Conservation (phyloP, 1,140 invertebrate species). For the Piezodorus guildinii region DNA sequence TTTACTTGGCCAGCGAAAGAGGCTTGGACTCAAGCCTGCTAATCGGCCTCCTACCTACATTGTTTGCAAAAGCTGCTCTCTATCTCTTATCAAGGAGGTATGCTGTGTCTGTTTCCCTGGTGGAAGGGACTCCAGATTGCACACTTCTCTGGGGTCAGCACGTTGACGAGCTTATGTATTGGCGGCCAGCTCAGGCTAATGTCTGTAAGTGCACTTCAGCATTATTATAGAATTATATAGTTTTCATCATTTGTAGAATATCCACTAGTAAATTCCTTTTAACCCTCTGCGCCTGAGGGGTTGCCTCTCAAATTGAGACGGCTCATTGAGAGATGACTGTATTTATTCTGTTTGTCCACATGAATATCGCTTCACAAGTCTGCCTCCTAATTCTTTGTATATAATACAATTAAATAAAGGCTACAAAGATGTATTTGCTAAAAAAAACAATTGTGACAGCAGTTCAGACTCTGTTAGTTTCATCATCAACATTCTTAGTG, state of each 20-base stretch:
- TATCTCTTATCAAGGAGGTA: slow-evolving; percentile 59
- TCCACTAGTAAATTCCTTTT: neutral
- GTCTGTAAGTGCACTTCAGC: slow-evolving; percentile 46
- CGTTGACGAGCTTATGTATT: slow-evolving; percentile 55
- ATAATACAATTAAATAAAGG: no score
- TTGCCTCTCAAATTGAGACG: no score
- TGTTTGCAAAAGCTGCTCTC: slow-evolving; percentile 51
- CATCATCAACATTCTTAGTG: no score
- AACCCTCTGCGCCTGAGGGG: no score
- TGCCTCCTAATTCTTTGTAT: no score
- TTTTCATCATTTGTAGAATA: neutral
- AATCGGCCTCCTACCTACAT: slow-evolving; percentile 51
- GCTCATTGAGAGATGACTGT: no score
- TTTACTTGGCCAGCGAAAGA: slow-evolving; percentile 53
- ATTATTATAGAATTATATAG: neutral
- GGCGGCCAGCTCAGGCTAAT: slow-evolving; percentile 67
- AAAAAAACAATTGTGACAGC: no score
- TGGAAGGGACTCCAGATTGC: slow-evolving; percentile 31
- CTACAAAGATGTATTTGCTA: no score
- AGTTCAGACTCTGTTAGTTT: no score
- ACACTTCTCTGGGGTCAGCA: slow-evolving; percentile 49
- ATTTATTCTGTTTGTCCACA: no score
- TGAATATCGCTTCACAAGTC: no score
- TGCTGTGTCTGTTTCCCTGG: slow-evolving; percentile 57
- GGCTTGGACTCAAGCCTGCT: slow-evolving; percentile 53